A percentile compares a stretch with the other conserved stretches of the same genome.
Evolutionary conservation across 2,888 invertebrate genomes (phyloP).

Genomic region (Phytoseiulus persimilis): DNA sequence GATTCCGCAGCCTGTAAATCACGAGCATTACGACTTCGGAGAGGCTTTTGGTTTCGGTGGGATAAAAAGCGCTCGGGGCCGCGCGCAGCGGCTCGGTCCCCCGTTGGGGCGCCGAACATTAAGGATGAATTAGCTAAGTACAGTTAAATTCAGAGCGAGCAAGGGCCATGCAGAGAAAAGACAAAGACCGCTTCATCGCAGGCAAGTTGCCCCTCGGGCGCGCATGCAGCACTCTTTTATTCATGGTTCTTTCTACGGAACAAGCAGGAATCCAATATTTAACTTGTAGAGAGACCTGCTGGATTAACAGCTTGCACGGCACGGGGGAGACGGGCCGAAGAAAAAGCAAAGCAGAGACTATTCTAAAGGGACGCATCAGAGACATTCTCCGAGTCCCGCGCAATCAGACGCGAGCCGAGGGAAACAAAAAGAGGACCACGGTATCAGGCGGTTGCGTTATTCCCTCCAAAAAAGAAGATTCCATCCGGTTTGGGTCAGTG

Average conservation of each 20-base stretch:
- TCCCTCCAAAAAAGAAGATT: no score
- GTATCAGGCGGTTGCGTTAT: no score
- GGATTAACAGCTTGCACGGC: neutral
- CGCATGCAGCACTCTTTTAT: neutral
- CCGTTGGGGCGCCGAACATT: neutral
- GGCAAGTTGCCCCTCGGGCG: neutral
- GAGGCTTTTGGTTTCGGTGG: neutral
- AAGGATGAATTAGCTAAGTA: slow-evolving; percentile 36
- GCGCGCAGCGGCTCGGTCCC: neutral
- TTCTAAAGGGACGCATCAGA: neutral
- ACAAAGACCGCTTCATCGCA: neutral
- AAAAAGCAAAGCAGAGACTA: neutral
- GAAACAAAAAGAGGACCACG: no score
- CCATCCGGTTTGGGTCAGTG: no score
- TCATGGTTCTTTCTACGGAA: neutral
- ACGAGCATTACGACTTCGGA: neutral
- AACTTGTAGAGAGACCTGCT: neutral
- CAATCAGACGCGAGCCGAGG: neutral
- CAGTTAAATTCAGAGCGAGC: slow-evolving; percentile 19
- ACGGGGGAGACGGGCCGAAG: neutral
- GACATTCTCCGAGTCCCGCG: neutral
- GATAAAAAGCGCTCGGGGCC: neutral
- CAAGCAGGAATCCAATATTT: neutral
- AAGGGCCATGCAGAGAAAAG: neutral
- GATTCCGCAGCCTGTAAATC: neutral